These are phyloP conservation scores for Gortyna flavago DNA, from an alignment of 2,888 invertebrate genomes.

Conservation along the genomic window DNA sequence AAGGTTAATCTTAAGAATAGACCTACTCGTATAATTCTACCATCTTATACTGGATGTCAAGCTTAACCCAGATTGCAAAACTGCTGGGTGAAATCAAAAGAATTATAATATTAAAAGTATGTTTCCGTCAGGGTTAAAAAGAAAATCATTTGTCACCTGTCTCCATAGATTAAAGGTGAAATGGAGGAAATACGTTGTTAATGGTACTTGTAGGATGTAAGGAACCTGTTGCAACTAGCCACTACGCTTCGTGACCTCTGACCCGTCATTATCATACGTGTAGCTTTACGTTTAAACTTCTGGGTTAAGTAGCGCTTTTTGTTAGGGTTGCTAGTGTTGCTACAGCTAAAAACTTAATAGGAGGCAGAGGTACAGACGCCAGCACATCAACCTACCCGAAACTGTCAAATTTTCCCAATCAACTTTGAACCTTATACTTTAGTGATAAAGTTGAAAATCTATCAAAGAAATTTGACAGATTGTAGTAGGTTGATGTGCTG, in stretches of 20 bases:
- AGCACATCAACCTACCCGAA: too few species aligned
- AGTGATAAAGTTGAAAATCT: too few species aligned
- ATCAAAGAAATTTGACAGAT: too few species aligned
- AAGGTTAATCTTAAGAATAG: too few species aligned
- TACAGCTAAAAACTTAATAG: not conserved
- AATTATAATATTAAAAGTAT: not conserved
- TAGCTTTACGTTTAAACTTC: slow-evolving; percentile 13
- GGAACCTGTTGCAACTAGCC: slow-evolving; percentile 19
- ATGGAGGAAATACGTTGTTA: slow-evolving; percentile 19
- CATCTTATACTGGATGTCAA: not conserved
- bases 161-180: not conserved
- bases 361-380: too few species aligned
- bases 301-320: not conserved
- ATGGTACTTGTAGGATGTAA: slow-evolving; percentile 11
- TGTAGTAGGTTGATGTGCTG: too few species aligned
- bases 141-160: slow-evolving; percentile 14
- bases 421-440: too few species aligned
- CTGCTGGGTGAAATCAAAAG: not conserved
- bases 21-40: not conserved
- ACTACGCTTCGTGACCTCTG: slow-evolving; percentile 30
- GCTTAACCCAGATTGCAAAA: not conserved
- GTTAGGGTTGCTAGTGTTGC: slow-evolving; percentile 14
- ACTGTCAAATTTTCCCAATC: too few species aligned
- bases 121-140: not conserved
- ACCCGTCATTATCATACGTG: slow-evolving; percentile 31